A percentile compares a stretch with the other conserved stretches of the same genome.
These are phyloP conservation scores for Trigoniulus corallinus DNA, from an alignment of 1,140 invertebrate genomes.

Conservation along the genomic window DNA sequence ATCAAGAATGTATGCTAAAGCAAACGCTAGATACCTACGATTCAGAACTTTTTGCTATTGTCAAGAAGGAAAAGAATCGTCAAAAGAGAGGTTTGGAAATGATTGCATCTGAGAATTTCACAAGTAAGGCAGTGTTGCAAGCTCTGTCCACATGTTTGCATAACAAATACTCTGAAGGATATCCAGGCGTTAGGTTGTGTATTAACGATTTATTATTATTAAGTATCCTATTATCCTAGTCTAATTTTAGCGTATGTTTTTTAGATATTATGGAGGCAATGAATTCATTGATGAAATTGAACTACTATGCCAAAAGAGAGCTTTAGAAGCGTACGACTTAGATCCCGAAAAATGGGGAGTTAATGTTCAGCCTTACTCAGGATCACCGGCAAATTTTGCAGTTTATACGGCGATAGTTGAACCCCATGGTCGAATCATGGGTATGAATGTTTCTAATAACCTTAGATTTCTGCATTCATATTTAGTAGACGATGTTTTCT, in stretches of 20 bases:
- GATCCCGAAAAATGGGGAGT: slow-evolving; percentile 81
- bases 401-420: slow-evolving; percentile 71
- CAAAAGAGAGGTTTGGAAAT: slow-evolving; percentile 78
- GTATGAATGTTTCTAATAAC: slow-evolving; percentile 20
- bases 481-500: background rate
- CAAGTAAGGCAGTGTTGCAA: slow-evolving; percentile 77
- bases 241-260: slow-evolving; percentile 13
- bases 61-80: slow-evolving; percentile 70
- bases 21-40: slow-evolving; percentile 35
- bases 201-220: background rate
- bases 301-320: slow-evolving; percentile 65
- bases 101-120: slow-evolving; percentile 96
- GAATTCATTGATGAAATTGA: slow-evolving; percentile 93
- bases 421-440: slow-evolving; percentile 94
- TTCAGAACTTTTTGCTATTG: slow-evolving; percentile 67
- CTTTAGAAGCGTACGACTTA: slow-evolving; percentile 68
- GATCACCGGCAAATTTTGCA: slow-evolving; percentile 95
- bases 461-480: background rate
- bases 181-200: slow-evolving; percentile 60
- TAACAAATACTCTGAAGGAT: slow-evolving; percentile 97
- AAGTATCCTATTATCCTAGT: background rate
- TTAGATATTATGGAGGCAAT: slow-evolving; percentile 88
- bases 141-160: slow-evolving; percentile 79
- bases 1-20: slow-evolving; percentile 9
- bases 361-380: slow-evolving; percentile 95